Evolutionary conservation across 2,888 invertebrate genomes (phyloP), one percentile per base, ranked within the genome.

Genomic region (Strigamia maritima): DNA sequence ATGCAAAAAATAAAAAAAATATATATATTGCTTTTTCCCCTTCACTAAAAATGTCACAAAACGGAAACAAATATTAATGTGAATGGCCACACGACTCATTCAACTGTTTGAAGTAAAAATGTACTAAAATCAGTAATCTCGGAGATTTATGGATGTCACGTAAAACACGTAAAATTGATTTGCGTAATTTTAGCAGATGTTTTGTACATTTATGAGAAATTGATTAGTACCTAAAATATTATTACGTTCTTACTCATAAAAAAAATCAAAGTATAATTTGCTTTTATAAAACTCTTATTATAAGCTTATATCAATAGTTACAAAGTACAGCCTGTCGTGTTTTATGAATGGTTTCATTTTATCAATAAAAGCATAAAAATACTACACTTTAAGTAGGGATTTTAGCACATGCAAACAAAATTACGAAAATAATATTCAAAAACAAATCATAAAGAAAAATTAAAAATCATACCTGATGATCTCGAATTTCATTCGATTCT

Each of bases 401-500:
- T 35, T 35, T 10, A 35, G 35, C 0, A 3, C 35, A 35, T 3
- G 44, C 44, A 44, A n/a, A 14, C 0, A 44, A 44, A 44, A 44
- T 12, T n/a, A n/a, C n/a, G n/a, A 44, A 44, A n/a, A 14, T 16
- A 44, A 10, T 2, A 54, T n/a, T 54, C 60, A 3, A n/a, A 19
- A n/a, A 24, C 22, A 7, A 22, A n/a, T 22, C 1, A 22, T 14
- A 44, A 14, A 44, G 8, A 14, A 40, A 16, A 40, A 1, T 14
- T 14, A n/a, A 44, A 44, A 44, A 44, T 16, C 60, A 8, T 70
- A 70, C 70, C 70, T 70, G 70, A 26, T 26, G 70, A 26, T 70
- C 70, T 28, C 70, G 70, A 70, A 70, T 70, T 70, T 70, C 70
- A 16, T 70, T 70, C 4, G 70, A 70, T 28, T 70, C 70, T 70